Evolutionary conservation across 2,113 vertebrate species (phyloP), one percentile per base, ranked within the genome.

Genomic region (Panurus biarmicus): DNA sequence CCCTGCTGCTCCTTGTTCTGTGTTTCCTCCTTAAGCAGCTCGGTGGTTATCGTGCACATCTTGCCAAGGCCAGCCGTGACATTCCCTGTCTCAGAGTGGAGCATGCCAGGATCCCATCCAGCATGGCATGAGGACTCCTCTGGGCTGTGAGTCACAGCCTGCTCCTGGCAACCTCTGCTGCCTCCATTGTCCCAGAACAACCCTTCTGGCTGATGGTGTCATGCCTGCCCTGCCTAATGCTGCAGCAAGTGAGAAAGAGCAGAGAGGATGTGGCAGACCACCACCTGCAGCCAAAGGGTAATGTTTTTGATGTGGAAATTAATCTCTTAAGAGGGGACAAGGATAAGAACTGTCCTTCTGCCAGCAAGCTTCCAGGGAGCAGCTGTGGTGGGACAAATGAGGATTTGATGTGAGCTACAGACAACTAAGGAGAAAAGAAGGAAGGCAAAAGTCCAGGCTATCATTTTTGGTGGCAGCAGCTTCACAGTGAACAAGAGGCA

Each of bases 21-120:
- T n/a, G 15, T 61, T 82, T 91, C 70, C 81, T 94, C 58, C 84
- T 89, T 76, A 50, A 94, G 50, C 86, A 90, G 38, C 87, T 89
- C 1, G 0, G 51, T 65, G 90, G 79, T 89, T 53, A 38, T 10
- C 18, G 2, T 18, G 31, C 74, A 61, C 29, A 48, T 82, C 71
- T 79, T 15, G 48, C 92, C 89, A 81, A 92, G 69, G 50, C 54
- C 71, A 93, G 83, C 67, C 67, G 12, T 71, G 86, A 54, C 77
- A 69, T 82, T 81, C 70, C 58, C 85, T 61, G 74, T 18, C 73
- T 40, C 70, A 75, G 70, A 65, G 54, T 0, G 2, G 44, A 75
- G 48, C 44, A 1, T 45, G 74, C 77, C 89, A 85, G 78, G 70
- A 35, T 10, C 70, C 84, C 81, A 44, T 88, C 88, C 93, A 88